phyloP scores from a whole-genome alignment of 2,113 vertebrate species.

The Tricholaema leucomelas region DNA sequence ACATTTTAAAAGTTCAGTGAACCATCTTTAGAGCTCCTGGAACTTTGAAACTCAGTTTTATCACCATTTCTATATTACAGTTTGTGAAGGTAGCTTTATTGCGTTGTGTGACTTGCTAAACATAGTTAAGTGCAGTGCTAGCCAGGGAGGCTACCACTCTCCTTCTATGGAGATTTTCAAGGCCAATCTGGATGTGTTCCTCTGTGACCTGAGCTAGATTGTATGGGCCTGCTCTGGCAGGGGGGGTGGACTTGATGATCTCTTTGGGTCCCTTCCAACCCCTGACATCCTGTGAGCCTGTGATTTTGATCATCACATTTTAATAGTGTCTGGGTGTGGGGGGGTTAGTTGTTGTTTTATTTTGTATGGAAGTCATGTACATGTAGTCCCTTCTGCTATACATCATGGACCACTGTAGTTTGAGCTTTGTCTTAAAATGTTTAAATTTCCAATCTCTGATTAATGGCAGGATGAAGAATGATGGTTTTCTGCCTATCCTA shows the following conservation, averaged over 20 bases:
- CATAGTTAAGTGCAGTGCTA: background rate
- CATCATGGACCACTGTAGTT: background rate
- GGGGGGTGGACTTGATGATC: too few species aligned
- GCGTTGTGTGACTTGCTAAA: background rate
- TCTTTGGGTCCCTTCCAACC: too few species aligned
- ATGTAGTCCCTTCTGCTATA: background rate
- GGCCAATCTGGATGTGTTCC: too few species aligned
- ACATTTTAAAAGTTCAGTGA: background rate
- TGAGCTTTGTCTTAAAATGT: background rate
- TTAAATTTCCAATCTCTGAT: slow-evolving; percentile 13
- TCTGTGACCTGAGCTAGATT: too few species aligned
- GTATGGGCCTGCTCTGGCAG: too few species aligned
- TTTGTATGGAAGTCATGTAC: background rate
- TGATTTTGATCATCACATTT: background rate
- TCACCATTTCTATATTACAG: background rate
- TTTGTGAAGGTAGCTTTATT: background rate
- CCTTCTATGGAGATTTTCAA: too few species aligned
- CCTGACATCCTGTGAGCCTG: too few species aligned
- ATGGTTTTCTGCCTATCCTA: background rate
- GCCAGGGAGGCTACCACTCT: background rate
- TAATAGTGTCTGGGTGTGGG: background rate
- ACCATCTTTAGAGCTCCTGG: background rate
- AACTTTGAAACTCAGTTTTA: background rate
- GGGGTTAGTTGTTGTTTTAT: background rate
- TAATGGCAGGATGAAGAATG: background rate